Base-by-base conservation (phyloP, 1,140 invertebrate genomes). In the Temnothorax longispinosus region DNA sequence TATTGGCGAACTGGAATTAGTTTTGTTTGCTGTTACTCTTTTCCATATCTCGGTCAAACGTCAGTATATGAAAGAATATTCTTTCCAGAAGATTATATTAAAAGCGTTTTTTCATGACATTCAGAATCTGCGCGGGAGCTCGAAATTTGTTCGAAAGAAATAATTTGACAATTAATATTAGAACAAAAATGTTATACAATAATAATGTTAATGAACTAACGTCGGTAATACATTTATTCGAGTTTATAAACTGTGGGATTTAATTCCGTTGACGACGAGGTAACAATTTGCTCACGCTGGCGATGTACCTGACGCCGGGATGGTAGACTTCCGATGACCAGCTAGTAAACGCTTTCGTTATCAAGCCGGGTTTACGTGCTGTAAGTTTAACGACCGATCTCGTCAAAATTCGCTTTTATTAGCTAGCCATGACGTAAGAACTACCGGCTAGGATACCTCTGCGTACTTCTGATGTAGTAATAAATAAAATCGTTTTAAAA, bases 261-360 rank as follows among this genome's bases (percentile, higher is more conserved):
- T 86, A 87, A 87, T 89, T 84, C 71, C 56, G 86, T 72, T 77
- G 72, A 82, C 64, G 88, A 84, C 52, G 69, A 89, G 87, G 85
- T 90, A 90, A 89, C 88, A 87, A 89, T 89, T 87, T 87, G 85
- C 86, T 87, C 86, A 38, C 27, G 50, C 78, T 89, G 89, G 85
- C 88, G 78, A 62, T 89, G 89, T 90, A 89, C 88, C 85, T 90
- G 78, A 88, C 81, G 52, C 72, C 84, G 44, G 41, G 32, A 84
- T 69, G 72, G 78, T 69, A 65, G 74, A 89, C 89, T 90, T 89
- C 80, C 89, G 75, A 87, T 90, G 89, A 85, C 80, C 86, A 87
- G 72, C 75, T 80, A 71, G 89, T 89, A 85, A 90, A 90, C 88
- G 85, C 75, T 85, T 87, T 78, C 86, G 88, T 85, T 90, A 90